These are phyloP conservation scores for Mus minutoides DNA, from an alignment of 2,797 vertebrate genomes.

Conservation along the genomic window DNA sequence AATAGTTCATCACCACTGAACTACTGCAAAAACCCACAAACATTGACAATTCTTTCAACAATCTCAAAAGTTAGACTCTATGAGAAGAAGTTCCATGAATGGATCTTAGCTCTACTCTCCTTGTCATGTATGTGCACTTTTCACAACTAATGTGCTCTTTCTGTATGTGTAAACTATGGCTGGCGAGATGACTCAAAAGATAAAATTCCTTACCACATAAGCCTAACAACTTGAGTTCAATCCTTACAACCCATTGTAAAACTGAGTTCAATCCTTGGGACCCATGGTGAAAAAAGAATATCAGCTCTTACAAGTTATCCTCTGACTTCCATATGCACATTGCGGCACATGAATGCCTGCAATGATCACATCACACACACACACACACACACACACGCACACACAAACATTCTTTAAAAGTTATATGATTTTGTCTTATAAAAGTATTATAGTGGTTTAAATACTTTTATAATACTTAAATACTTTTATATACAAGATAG, in stretches of 20 bases:
- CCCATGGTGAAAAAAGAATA: background rate
- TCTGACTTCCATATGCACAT: background rate
- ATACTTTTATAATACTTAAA: too few relatives aligned
- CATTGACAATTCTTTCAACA: slow-evolving; percentile 22
- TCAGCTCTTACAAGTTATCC: background rate
- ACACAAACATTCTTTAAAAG: background rate
- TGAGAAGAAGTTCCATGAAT: background rate
- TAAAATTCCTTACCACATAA: background rate
- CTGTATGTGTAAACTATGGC: slow-evolving; percentile 2
- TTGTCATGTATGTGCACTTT: slow-evolving; percentile 10
- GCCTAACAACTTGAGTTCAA: background rate
- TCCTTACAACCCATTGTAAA: background rate
- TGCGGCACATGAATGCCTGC: background rate
- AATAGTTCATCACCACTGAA: background rate
- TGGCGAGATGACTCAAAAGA: background rate
- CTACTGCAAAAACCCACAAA: background rate
- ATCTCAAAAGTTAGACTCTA: slow-evolving; percentile 32
- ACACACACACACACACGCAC: background rate
- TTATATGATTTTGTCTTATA: background rate
- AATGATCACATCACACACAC: too few relatives aligned
- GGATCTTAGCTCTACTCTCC: slow-evolving; percentile 23
- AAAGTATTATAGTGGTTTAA: slow-evolving; percentile 10
- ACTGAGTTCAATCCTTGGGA: background rate
- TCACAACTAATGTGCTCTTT: background rate
- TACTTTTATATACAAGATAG: too few relatives aligned